A percentile compares a stretch with the other conserved stretches of the same genome.
phyloP scores from a whole-genome alignment of 2,888 invertebrate genomes.

The Troides oblongomaculatus region DNA sequence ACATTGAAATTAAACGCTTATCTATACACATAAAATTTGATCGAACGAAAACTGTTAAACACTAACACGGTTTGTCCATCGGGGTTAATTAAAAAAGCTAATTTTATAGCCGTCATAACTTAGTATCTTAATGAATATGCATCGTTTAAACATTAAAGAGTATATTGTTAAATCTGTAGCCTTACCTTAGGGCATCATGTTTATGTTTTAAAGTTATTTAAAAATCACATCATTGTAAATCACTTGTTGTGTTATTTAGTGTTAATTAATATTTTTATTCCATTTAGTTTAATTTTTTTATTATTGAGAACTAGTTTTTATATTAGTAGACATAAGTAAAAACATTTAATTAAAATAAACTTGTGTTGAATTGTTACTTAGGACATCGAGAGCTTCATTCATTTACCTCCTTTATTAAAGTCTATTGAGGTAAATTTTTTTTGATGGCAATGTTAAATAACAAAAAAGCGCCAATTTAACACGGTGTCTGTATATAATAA shows the following conservation, averaged over 20 bases:
- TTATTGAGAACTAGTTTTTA: too few species aligned
- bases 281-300: too few species aligned
- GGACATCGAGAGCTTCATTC: too few species aligned
- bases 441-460: too few species aligned
- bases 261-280: too few species aligned
- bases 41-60: conserved; percentile 1
- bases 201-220: conserved; percentile 9
- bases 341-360: too few species aligned
- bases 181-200: neutral
- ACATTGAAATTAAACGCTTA: conserved; percentile 4
- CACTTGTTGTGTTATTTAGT: conserved; percentile 5
- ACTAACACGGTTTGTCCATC: conserved; percentile 15
- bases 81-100: conserved; percentile 16
- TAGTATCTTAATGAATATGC: conserved; percentile 9
- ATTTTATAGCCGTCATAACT: conserved; percentile 19
- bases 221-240: conserved; percentile 17
- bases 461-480: too few species aligned
- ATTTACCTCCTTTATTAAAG: too few species aligned
- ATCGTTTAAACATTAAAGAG: conserved; percentile 12
- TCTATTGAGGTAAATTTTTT: too few species aligned
- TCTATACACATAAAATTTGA: conserved; percentile 2
- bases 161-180: neutral
- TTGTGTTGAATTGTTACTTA: too few species aligned
- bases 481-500: too few species aligned
- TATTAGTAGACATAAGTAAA: too few species aligned